Evolutionary conservation across 35 echinoderm and acorn worm species (phyloP).

Genomic region (Ophiothrix spiculata): DNA sequence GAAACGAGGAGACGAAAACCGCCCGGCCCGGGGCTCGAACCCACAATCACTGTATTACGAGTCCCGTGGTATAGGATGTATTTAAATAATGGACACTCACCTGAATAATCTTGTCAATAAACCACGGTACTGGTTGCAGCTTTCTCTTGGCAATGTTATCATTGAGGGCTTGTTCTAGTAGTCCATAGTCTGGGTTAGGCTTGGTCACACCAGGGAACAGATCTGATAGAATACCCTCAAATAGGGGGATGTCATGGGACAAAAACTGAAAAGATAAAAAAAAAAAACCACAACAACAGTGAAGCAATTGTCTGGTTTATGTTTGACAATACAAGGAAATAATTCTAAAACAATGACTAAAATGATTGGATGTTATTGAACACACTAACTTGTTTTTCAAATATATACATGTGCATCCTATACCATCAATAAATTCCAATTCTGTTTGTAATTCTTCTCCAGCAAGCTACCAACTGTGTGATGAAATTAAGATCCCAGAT

Average conservation of each 20-base stretch:
- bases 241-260: conserved; percentile 90
- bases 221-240: conserved; percentile 99
- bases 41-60: too few species aligned
- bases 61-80: too few species aligned
- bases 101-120: conserved; percentile 99
- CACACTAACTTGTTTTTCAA: too few species aligned
- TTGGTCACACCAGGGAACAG: conserved; percentile 86
- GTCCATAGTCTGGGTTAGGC: conserved; percentile 67
- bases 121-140: conserved; percentile 92
- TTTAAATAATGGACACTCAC: conserved; percentile 49
- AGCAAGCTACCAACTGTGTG: too few species aligned
- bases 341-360: background rate
- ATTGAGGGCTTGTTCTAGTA: conserved; percentile 58
- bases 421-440: too few species aligned
- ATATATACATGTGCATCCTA: too few species aligned
- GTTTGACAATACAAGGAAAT: background rate
- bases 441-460: too few species aligned
- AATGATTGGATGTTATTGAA: background rate
- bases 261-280: conserved; percentile 66
- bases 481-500: too few species aligned
- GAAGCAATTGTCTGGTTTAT: background rate
- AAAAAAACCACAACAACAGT: conserved; percentile 5
- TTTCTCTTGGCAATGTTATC: conserved; percentile 73
- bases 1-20: too few species aligned
- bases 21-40: too few species aligned